These are phyloP conservation scores for Miltochrista miniata DNA, from an alignment of 2,888 invertebrate species.

Conservation along the genomic window DNA sequence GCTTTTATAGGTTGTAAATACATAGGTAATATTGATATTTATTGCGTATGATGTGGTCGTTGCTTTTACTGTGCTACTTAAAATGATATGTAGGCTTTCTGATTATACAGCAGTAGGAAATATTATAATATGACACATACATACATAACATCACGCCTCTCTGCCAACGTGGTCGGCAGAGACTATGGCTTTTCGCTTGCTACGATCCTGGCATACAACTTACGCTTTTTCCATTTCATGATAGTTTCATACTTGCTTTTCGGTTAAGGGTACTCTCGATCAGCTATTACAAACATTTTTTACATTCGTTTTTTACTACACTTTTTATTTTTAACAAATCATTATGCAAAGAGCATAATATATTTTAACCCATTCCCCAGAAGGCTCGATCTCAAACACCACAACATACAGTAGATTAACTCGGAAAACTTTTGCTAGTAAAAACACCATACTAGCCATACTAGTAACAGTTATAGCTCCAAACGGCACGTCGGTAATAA, in stretches of 20 bases:
- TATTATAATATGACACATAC: no score
- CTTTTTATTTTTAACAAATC: no score
- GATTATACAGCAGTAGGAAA: no score
- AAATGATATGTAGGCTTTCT: background rate
- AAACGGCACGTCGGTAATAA: constrained; percentile 59
- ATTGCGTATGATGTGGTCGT: background rate
- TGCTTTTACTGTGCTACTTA: background rate
- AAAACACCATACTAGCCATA: constrained; percentile 50
- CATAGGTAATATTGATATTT: constrained; percentile 1
- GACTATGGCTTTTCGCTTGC: no score
- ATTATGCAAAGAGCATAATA: background rate
- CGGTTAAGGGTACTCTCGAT: no score
- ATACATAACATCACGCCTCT: no score
- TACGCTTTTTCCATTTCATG: no score
- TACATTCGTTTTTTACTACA: no score
- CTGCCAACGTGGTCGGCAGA: no score
- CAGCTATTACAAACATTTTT: no score
- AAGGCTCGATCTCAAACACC: constrained; percentile 24
- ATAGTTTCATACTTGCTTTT: no score
- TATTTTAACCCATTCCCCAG: constrained; percentile 22
- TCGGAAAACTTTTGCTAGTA: constrained; percentile 62
- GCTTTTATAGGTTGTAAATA: constrained; percentile 6
- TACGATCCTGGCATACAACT: no score
- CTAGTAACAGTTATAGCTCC: constrained; percentile 45
- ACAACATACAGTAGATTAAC: constrained; percentile 43